These are phyloP conservation scores for Enchytraeus crypticus DNA, from an alignment of 2,888 invertebrate genomes.

Conservation along the genomic window DNA sequence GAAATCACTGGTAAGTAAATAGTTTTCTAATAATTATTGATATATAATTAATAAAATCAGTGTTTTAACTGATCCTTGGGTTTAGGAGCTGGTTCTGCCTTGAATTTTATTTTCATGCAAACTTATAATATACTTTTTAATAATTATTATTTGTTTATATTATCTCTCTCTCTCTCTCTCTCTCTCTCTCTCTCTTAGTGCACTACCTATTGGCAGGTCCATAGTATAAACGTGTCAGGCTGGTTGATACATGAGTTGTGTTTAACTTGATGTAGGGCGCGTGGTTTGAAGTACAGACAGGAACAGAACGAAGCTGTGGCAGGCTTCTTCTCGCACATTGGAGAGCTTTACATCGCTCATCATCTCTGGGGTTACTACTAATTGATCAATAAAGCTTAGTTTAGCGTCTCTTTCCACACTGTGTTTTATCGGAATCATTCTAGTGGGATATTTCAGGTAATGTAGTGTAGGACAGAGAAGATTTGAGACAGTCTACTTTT, in stretches of 20 bases:
- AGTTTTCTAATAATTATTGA: not conserved
- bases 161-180: not conserved
- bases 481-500: too few relatives aligned
- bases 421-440: not conserved
- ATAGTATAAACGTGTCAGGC: too few relatives aligned
- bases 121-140: not conserved
- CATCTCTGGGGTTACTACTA: constrained; percentile 87
- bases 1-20: constrained; percentile 72
- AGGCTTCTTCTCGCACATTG: constrained; percentile 95
- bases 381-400: too few relatives aligned
- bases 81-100: not conserved
- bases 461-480: too few relatives aligned
- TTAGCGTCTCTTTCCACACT: too few relatives aligned
- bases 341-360: constrained; percentile 90
- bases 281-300: constrained; percentile 77
- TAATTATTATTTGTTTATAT: not conserved
- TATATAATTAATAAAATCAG: not conserved
- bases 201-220: not conserved
- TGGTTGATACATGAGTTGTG: too few relatives aligned
- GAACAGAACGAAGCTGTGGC: constrained; percentile 91
- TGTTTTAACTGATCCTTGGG: not conserved
- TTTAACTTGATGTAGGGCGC: constrained; percentile 65
- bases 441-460: not conserved
- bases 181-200: not conserved
- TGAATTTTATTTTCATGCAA: not conserved